These are phyloP conservation scores for Echinarachnius parma DNA, from an alignment of 53 echinoderm and acorn worm genomes.

Conservation along the genomic window DNA sequence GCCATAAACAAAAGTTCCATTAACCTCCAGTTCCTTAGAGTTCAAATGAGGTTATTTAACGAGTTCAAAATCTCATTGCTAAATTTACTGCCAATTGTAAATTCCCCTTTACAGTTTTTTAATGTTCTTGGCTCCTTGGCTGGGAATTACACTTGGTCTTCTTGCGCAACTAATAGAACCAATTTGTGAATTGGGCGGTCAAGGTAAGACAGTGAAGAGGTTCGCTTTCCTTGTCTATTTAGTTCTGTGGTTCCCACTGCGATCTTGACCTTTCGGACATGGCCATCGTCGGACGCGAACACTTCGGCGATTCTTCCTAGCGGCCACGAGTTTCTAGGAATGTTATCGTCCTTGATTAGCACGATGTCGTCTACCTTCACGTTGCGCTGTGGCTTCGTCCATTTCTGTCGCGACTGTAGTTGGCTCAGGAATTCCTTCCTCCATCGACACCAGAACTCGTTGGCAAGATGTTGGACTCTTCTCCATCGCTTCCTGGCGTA, in stretches of 20 bases:
- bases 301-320: constrained; percentile 32
- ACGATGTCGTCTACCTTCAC: constrained; percentile 42
- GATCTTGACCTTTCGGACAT: constrained; percentile 19
- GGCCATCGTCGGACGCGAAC: not conserved
- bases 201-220: not conserved
- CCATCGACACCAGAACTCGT: constrained; percentile 56
- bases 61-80: too few species aligned
- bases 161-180: not conserved
- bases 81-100: too few species aligned
- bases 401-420: constrained; percentile 43
- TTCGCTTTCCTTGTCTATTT: constrained; percentile 5
- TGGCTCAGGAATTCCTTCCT: constrained; percentile 48
- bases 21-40: too few species aligned
- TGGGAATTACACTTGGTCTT: constrained; percentile 13
- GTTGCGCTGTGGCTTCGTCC: constrained; percentile 28
- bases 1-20: too few species aligned
- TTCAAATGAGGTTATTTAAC: too few species aligned
- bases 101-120: too few species aligned
- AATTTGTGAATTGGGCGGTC: constrained; percentile 29
- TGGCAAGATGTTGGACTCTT: constrained; percentile 40
- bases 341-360: constrained; percentile 31
- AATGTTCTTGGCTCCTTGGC: constrained; percentile 19
- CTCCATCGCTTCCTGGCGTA: constrained; percentile 53
- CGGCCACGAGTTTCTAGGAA: constrained; percentile 44
- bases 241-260: constrained; percentile 4